Conservation (phyloP, 2,888 invertebrate genomes). For the Campoplex nolae region DNA sequence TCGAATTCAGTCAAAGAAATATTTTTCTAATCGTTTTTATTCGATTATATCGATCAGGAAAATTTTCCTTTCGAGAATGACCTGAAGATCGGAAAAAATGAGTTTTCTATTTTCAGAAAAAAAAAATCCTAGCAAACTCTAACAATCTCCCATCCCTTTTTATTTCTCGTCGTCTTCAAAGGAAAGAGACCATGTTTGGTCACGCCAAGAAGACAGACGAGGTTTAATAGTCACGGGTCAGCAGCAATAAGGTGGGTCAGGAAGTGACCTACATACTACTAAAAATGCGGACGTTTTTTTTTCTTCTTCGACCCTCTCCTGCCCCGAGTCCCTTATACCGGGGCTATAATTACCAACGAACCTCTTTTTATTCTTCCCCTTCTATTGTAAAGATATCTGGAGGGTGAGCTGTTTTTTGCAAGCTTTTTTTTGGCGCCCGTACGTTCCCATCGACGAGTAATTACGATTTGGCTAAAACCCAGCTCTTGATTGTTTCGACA, state of each 20-base stretch:
- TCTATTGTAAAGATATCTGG: background rate
- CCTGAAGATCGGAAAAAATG: background rate
- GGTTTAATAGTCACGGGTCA: conserved; percentile 65
- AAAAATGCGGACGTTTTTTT: conserved; percentile 64
- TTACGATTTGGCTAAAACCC: conserved; percentile 19
- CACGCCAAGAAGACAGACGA: conserved; percentile 29
- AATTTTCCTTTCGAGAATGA: background rate
- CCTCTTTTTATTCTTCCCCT: conserved; percentile 28
- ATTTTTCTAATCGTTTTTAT: background rate
- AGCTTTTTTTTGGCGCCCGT: conserved; percentile 14
- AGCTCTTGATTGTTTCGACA: background rate
- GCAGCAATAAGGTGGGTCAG: conserved; percentile 73
- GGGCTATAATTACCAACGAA: conserved; percentile 63
- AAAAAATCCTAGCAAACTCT: background rate
- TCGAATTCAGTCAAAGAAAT: background rate
- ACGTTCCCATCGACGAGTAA: conserved; percentile 11
- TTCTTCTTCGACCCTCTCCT: background rate
- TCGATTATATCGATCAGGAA: background rate
- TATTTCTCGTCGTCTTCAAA: background rate
- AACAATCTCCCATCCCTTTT: background rate
- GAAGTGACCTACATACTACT: conserved; percentile 76
- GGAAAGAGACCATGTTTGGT: background rate
- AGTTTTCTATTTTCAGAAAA: background rate
- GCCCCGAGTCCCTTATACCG: conserved; percentile 21
- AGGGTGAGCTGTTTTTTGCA: conserved; percentile 12